phyloP scores from a whole-genome alignment of 2,797 vertebrate genomes.

The Smutsia gigantea region DNA sequence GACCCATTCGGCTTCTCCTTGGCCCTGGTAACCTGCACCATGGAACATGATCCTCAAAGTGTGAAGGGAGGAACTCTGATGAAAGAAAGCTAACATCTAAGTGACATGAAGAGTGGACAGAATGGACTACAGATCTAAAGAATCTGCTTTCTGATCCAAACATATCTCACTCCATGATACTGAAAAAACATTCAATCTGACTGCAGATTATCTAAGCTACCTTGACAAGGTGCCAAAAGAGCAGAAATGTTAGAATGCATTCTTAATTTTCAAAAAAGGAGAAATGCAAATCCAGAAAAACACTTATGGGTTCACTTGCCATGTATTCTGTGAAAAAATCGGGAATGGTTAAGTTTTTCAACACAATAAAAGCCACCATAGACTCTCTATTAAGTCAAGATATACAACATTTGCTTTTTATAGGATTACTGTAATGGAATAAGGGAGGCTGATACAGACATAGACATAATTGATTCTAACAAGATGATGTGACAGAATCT shows the following conservation, averaged over 20 bases:
- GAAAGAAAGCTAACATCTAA: conserved; percentile 5
- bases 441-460: neutral
- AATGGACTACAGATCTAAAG: conserved; percentile 17
- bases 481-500: conserved; percentile 14
- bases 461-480: conserved; percentile 19
- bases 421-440: conserved; percentile 42
- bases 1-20: neutral
- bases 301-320: neutral
- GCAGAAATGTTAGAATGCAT: conserved; percentile 55
- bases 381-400: neutral
- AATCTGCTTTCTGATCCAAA: conserved; percentile 39
- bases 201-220: conserved; percentile 19
- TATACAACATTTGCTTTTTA: neutral
- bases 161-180: neutral
- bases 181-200: conserved; percentile 35
- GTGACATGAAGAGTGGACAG: neutral
- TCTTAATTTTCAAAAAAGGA: neutral
- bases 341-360: neutral
- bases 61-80: neutral
- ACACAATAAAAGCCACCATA: neutral
- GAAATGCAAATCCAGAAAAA: neutral
- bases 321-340: neutral
- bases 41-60: neutral
- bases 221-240: conserved; percentile 22
- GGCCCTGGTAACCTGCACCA: neutral